Evolutionary conservation across 2,797 vertebrate species (phyloP).

Genomic region (Limosa lapponica): DNA sequence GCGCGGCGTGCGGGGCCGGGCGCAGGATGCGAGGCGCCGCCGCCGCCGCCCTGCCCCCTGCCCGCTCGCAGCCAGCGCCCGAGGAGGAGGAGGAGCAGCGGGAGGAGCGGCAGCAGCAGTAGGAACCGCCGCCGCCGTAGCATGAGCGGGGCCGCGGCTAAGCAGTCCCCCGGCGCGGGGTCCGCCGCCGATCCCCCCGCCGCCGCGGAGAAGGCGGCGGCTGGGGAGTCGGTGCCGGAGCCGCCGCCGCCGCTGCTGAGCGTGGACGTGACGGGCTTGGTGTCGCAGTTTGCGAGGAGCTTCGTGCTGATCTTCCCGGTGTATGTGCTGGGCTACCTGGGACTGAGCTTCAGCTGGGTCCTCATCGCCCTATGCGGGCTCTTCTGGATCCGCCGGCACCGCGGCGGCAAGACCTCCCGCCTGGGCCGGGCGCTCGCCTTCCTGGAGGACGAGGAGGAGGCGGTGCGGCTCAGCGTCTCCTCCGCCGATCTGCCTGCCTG

Average conservation of each 20-base stretch:
- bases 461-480: constrained; percentile 75
- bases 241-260: constrained; percentile 78
- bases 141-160: constrained; percentile 28
- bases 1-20: constrained; percentile 23
- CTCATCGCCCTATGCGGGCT: constrained; percentile 87
- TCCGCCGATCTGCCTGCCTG: constrained; percentile 91
- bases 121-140: constrained; percentile 14
- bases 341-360: constrained; percentile 97
- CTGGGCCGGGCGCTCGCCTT: constrained; percentile 84
- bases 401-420: constrained; percentile 78
- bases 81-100: not conserved
- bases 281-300: constrained; percentile 89
- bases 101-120: not conserved
- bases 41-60: constrained; percentile 25
- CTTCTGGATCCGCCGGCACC: constrained; percentile 86
- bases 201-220: not conserved
- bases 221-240: not conserved
- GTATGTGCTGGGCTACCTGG: constrained; percentile 92
- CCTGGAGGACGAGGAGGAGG: constrained; percentile 88
- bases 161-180: not conserved
- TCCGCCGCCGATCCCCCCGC: not conserved
- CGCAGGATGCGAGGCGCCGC: constrained; percentile 1
- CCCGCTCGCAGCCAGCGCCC: constrained; percentile 40
- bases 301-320: constrained; percentile 91
- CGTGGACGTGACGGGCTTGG: constrained; percentile 83